phyloP scores from a whole-genome alignment of 1,140 invertebrate genomes.

The Nasonia giraulti region DNA sequence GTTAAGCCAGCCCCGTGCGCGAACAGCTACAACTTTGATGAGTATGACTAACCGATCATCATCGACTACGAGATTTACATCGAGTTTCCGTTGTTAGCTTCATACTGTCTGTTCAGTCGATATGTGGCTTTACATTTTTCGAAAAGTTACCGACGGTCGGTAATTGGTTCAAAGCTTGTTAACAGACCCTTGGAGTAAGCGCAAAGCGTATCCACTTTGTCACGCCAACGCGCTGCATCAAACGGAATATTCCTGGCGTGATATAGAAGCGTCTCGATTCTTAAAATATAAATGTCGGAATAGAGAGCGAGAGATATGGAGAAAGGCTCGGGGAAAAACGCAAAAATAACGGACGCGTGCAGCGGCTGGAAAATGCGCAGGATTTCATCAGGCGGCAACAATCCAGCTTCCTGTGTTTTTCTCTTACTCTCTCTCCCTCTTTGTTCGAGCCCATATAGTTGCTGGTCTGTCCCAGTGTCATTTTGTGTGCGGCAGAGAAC shows the following conservation, averaged over 20 bases:
- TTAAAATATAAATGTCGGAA: neutral
- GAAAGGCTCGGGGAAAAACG: neutral
- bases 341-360: neutral
- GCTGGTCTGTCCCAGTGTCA: neutral
- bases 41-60: neutral
- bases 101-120: too few relatives aligned
- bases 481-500: neutral
- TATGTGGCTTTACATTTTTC: too few relatives aligned
- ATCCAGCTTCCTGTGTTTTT: neutral
- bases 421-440: neutral
- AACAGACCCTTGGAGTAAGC: too few relatives aligned
- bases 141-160: too few relatives aligned
- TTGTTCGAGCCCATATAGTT: neutral
- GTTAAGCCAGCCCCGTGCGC: neutral
- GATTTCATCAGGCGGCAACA: conserved; percentile 3
- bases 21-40: neutral
- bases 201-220: too few relatives aligned
- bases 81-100: too few relatives aligned
- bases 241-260: too few relatives aligned
- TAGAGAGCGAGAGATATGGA: neutral
- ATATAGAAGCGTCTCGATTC: neutral
- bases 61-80: too few relatives aligned
- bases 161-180: too few relatives aligned
- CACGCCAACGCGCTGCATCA: neutral
- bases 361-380: neutral